A percentile compares a stretch with the other conserved stretches of the same genome.
These are phyloP conservation scores for Proteles cristata DNA, from an alignment of 2,113 vertebrate species.

Conservation along the genomic window DNA sequence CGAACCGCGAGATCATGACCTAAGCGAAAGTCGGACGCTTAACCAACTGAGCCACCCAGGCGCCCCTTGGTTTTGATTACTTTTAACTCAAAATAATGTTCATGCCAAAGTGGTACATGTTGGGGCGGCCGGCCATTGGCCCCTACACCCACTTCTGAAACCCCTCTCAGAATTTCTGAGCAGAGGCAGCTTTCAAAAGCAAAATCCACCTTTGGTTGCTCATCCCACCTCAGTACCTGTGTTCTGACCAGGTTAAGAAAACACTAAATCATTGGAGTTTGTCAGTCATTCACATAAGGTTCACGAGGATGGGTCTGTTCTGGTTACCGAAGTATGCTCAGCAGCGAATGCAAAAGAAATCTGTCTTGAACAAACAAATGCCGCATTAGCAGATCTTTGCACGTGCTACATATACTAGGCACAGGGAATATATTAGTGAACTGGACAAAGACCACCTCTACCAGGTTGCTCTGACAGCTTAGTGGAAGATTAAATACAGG, in stretches of 20 bases:
- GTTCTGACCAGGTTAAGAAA: neutral
- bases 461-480: neutral
- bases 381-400: neutral
- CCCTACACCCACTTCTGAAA: neutral
- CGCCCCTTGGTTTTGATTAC: neutral
- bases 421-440: neutral
- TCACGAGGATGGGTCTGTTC: neutral
- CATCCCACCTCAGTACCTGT: neutral
- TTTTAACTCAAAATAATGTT: neutral
- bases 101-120: neutral
- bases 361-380: neutral
- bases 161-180: neutral
- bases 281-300: neutral
- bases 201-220: neutral
- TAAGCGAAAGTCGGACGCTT: no score
- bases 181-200: conserved; percentile 8
- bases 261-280: neutral
- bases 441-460: neutral
- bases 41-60: no score
- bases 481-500: neutral
- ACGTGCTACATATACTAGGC: neutral
- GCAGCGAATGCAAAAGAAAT: neutral
- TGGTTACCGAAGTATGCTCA: neutral
- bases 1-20: no score
- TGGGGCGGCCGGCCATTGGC: neutral